Evolutionary conservation across 2,113 vertebrate species (phyloP).

Genomic region (Upupa epops): DNA sequence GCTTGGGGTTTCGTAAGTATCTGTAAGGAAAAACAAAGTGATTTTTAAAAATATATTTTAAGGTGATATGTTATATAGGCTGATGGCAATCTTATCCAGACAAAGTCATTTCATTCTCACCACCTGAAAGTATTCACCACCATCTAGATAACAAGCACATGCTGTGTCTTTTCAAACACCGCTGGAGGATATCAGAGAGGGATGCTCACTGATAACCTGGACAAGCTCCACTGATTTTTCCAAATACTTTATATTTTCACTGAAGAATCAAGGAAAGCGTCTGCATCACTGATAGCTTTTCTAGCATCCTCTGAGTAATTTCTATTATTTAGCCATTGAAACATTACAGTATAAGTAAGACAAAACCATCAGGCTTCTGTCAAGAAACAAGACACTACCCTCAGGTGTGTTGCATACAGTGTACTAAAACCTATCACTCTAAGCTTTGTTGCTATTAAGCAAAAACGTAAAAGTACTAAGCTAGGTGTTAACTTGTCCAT

Average conservation of each 20-base stretch:
- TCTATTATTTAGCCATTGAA: neutral
- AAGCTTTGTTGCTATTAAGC: neutral
- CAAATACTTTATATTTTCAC: neutral
- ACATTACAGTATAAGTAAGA: neutral
- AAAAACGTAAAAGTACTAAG: neutral
- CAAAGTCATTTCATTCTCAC: neutral
- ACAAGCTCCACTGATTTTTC: slow-evolving; percentile 24
- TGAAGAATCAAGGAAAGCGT: neutral
- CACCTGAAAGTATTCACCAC: neutral
- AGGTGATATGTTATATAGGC: neutral
- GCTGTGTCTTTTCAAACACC: neutral
- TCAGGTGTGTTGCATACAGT: neutral
- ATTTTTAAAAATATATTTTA: neutral
- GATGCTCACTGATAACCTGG: neutral
- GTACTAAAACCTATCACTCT: neutral
- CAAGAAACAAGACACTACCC: neutral
- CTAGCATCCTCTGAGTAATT: neutral
- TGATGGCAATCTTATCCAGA: neutral
- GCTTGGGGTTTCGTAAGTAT: neutral
- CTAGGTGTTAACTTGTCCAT: neutral
- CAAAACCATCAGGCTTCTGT: neutral
- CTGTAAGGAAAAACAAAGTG: neutral
- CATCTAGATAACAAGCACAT: neutral
- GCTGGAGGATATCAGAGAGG: slow-evolving; percentile 1
- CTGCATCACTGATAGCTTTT: neutral